These are phyloP conservation scores for Cheilosia vulpina DNA, from an alignment of 2,888 invertebrate genomes.

Conservation along the genomic window DNA sequence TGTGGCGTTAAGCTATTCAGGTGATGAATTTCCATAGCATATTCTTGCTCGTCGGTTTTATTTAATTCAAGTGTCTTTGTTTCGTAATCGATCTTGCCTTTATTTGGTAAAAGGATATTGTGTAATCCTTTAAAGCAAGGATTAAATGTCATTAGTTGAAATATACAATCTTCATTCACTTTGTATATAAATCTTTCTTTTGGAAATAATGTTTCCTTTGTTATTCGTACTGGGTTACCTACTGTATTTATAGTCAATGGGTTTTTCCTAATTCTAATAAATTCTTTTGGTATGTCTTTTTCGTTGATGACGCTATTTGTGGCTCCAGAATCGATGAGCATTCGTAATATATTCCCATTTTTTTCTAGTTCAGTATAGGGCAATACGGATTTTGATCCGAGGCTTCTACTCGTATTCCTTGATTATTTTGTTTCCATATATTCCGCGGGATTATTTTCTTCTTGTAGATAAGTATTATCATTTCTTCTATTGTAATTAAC, in stretches of 20 bases:
- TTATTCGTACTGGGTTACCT: constrained; percentile 8
- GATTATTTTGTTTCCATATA: not conserved
- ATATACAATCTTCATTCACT: not conserved
- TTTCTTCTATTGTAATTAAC: constrained; percentile 4
- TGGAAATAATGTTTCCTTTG: not conserved
- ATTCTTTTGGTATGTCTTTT: too few relatives aligned
- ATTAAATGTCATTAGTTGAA: constrained; percentile 6
- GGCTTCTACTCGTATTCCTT: not conserved
- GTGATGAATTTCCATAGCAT: constrained; percentile 18
- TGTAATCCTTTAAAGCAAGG: constrained; percentile 1
- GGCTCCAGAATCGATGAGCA: constrained; percentile 5
- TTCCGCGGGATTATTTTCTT: constrained; percentile 6
- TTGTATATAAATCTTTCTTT: constrained; percentile 11
- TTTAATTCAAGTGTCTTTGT: constrained; percentile 20
- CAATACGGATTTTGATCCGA: not conserved
- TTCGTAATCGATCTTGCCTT: constrained; percentile 4
- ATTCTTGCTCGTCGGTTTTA: constrained; percentile 24
- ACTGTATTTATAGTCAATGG: constrained; percentile 2
- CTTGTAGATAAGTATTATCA: not conserved
- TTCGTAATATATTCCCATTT: not conserved
- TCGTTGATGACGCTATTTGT: too few relatives aligned
- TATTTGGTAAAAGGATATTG: constrained; percentile 23
- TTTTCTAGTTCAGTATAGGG: constrained; percentile 15
- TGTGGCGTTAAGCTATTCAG: constrained; percentile 11
- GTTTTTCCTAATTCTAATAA: too few relatives aligned